Percentiles rank a stretch among this genome's conserved stretches.
phyloP scores from a whole-genome alignment of 2,113 vertebrate species.

The Pyrgilauda ruficollis region DNA sequence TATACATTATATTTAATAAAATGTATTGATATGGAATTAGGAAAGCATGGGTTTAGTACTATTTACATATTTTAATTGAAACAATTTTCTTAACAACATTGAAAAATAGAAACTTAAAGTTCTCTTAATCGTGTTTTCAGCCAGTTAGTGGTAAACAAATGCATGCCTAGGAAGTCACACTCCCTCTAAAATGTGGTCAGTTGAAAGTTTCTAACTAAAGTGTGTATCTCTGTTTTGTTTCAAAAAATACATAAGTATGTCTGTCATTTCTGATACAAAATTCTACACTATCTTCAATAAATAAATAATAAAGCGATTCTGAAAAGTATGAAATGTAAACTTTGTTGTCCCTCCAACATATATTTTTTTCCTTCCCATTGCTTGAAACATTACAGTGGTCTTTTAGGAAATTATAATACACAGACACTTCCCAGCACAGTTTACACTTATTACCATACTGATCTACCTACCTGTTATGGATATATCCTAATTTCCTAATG shows the following conservation, averaged over 20 bases:
- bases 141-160: constrained; percentile 65
- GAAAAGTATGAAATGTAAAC: constrained; percentile 85
- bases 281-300: constrained; percentile 77
- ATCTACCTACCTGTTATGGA: constrained; percentile 29
- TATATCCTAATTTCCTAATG: constrained; percentile 58
- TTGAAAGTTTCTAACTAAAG: constrained; percentile 71
- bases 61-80: constrained; percentile 67
- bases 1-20: constrained; percentile 67
- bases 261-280: constrained; percentile 78
- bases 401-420: constrained; percentile 47
- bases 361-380: constrained; percentile 10
- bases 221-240: constrained; percentile 65
- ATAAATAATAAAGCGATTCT: constrained; percentile 80
- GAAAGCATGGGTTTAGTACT: constrained; percentile 57
- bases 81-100: constrained; percentile 67
- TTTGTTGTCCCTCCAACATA: constrained; percentile 69
- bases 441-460: constrained; percentile 59
- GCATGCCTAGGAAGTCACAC: constrained; percentile 59
- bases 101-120: constrained; percentile 70
- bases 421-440: constrained; percentile 63
- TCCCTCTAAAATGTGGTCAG: constrained; percentile 51
- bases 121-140: constrained; percentile 54
- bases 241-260: constrained; percentile 77
- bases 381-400: constrained; percentile 65
- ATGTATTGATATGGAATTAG: constrained; percentile 61